These are phyloP conservation scores for Gallinago paraguaiae DNA, from an alignment of 2,113 vertebrate genomes.

Conservation along the genomic window DNA sequence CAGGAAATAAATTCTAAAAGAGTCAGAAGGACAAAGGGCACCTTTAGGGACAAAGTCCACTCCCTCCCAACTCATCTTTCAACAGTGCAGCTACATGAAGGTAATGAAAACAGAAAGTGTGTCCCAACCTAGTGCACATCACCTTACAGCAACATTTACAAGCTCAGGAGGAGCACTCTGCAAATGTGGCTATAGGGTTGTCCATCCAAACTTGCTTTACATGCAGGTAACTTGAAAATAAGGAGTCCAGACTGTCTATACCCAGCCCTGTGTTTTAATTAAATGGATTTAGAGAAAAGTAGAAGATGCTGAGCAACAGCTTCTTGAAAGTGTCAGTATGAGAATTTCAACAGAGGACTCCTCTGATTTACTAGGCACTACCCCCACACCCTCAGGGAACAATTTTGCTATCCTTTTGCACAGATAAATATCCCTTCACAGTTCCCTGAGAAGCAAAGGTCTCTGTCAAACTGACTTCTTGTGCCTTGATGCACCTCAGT, in stretches of 20 bases:
- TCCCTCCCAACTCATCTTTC: not conserved
- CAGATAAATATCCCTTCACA: not conserved
- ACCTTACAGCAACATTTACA: not conserved
- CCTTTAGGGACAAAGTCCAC: not conserved
- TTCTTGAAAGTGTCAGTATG: not conserved
- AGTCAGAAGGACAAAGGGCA: not conserved
- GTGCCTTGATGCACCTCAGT: not conserved
- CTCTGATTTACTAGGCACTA: not conserved
- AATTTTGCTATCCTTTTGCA: not conserved
- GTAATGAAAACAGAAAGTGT: no score
- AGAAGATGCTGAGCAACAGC: not conserved
- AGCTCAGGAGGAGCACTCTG: not conserved
- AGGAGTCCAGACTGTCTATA: not conserved
- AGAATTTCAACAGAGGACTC: not conserved
- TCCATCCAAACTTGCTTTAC: not conserved
- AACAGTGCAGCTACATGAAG: not conserved
- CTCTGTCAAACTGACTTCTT: not conserved
- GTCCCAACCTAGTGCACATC: not conserved
- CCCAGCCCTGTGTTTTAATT: not conserved
- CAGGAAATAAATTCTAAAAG: not conserved
- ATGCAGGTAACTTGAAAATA: not conserved
- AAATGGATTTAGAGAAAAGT: not conserved
- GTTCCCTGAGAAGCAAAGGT: not conserved
- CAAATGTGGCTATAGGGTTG: not conserved
- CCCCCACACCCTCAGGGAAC: accelerated